Evolutionary conservation across 1,140 invertebrate genomes (phyloP).

Genomic region (Tetragnatha versicolor): DNA sequence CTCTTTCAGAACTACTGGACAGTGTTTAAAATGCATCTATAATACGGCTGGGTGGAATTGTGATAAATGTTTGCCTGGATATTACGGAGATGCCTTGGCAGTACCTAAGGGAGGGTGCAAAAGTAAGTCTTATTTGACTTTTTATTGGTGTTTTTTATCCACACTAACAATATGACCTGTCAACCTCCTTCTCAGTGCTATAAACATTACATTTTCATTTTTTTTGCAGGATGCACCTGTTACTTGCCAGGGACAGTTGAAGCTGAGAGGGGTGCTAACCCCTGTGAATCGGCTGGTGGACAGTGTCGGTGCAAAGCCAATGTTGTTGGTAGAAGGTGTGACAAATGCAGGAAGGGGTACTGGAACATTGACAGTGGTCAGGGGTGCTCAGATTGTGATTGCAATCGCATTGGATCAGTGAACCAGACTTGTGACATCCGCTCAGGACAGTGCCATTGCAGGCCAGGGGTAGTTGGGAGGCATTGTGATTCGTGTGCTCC

Average conservation of each 20-base stretch:
- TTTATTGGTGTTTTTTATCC: neutral
- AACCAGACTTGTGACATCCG: conserved; percentile 81
- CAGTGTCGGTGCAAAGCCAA: conserved; percentile 88
- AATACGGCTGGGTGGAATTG: conserved; percentile 85
- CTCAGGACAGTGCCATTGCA: conserved; percentile 85
- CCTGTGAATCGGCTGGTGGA: conserved; percentile 80
- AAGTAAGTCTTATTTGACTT: conserved; percentile 60
- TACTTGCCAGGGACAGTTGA: conserved; percentile 74
- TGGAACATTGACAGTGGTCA: conserved; percentile 78
- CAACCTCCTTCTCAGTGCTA: neutral
- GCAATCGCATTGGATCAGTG: conserved; percentile 82
- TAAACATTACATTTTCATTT: conserved; percentile 60
- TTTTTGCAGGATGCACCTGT: conserved; percentile 69
- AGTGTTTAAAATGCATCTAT: conserved; percentile 96
- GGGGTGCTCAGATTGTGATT: conserved; percentile 85
- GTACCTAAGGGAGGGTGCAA: conserved; percentile 88
- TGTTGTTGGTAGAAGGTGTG: conserved; percentile 87
- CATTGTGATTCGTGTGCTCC: conserved; percentile 83
- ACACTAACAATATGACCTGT: neutral
- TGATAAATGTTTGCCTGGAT: conserved; percentile 87
- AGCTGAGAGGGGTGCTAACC: conserved; percentile 70
- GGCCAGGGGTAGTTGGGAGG: conserved; percentile 82
- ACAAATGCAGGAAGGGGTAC: conserved; percentile 84
- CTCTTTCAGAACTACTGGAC: conserved; percentile 71
- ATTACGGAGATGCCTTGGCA: conserved; percentile 84